Evolutionary conservation across 2,888 invertebrate species (phyloP), one percentile per base, ranked within the genome.

Genomic region (Cheilosia vulpina): DNA sequence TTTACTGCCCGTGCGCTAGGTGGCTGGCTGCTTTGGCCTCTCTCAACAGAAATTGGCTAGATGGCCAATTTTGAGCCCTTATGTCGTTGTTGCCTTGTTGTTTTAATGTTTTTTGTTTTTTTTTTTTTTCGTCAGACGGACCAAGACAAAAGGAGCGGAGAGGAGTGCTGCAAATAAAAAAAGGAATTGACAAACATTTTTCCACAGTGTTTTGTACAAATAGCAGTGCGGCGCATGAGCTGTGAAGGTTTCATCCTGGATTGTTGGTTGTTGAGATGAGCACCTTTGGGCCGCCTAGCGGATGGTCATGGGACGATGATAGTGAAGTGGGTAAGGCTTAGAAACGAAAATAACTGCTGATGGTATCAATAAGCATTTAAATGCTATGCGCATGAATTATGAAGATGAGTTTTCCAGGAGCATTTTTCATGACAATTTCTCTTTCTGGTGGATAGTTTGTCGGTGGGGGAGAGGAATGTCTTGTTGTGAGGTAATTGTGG

Each of bases 351-450:
- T 76, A 85, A 66, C 71, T 81, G 81, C 72, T 81, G 81, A 85
- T 80, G 81, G 85, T 85, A 85, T 85, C 85, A 85, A 85, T 85
- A 85, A 81, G 81, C 81, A 85, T 85, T 85, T 85, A 85, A 85
- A 85, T 81, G 85, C 85, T 85, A 81, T 81, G 85, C 81, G 85
- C 85, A 85, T 85, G 85, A 85, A 85, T 85, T 81, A 85, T 85
- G 85, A 81, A 85, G 85, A 85, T 85, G 76, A 85, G 81, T 85
- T 81, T 80, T 84, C 79, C 84, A 84, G 80, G 80, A 84, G 84
- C 80, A 66, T 69, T 72, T 71, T 60, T 71, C 47, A 34, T 68
- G 43, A 50, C 47, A 45, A 19, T 45, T 50, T 63, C 71, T 69
- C 57, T 79, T 45, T 66, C 3, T 52, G 9, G 31, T 17, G 27